Evolutionary conservation across 1,140 invertebrate genomes (phyloP).

Genomic region (Euwallacea fornicatus): DNA sequence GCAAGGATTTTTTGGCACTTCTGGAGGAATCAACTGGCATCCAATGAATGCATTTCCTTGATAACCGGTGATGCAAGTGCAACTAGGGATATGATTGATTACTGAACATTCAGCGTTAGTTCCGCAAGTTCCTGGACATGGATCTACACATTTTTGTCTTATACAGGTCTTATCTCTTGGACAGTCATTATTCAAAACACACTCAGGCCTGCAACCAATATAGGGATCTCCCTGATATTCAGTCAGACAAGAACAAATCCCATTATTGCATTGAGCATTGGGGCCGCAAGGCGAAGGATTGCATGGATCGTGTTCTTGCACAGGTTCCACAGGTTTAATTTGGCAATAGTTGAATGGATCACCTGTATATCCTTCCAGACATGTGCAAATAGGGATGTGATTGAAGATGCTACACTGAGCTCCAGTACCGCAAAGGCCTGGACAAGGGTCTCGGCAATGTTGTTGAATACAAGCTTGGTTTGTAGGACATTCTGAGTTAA

Average conservation of each 20-base stretch:
- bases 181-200: slow-evolving; percentile 69
- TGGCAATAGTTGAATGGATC: slow-evolving; percentile 67
- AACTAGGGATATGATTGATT: slow-evolving; percentile 70
- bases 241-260: slow-evolving; percentile 69
- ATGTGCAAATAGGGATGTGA: slow-evolving; percentile 65
- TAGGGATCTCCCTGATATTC: slow-evolving; percentile 74
- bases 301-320: slow-evolving; percentile 58
- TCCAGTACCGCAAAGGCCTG: slow-evolving; percentile 65
- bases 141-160: slow-evolving; percentile 67
- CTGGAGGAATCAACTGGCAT: slow-evolving; percentile 57
- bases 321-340: slow-evolving; percentile 53
- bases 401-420: slow-evolving; percentile 64
- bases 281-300: slow-evolving; percentile 68
- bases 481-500: slow-evolving; percentile 71
- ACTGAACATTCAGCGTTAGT: slow-evolving; percentile 70
- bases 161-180: slow-evolving; percentile 62
- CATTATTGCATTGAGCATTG: slow-evolving; percentile 62
- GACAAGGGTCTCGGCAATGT: slow-evolving; percentile 69
- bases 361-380: slow-evolving; percentile 63
- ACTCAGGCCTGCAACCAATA: slow-evolving; percentile 73
- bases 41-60: slow-evolving; percentile 81
- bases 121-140: slow-evolving; percentile 65
- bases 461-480: slow-evolving; percentile 62
- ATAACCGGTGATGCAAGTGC: slow-evolving; percentile 65
- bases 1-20: slow-evolving; percentile 53